phyloP scores from a whole-genome alignment of 1,140 invertebrate species.

The Ericerus pela region DNA sequence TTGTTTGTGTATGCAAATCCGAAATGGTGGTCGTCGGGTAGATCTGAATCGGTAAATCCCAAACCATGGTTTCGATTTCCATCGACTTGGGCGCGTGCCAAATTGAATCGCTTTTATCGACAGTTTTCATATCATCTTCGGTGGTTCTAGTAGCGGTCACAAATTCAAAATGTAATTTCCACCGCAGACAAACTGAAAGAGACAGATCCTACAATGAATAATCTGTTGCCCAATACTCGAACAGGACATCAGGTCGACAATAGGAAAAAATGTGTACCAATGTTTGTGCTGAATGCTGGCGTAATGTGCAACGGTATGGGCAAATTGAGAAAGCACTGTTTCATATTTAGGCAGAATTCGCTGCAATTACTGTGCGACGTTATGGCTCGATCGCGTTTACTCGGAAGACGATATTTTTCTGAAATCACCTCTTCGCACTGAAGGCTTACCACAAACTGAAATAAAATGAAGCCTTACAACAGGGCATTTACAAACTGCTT shows the following conservation, averaged over 20 bases:
- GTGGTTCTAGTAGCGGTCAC: conserved; percentile 47
- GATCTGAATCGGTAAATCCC: conserved; percentile 87
- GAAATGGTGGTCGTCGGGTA: conserved; percentile 71
- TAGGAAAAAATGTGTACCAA: conserved; percentile 38
- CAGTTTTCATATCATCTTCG: conserved; percentile 10
- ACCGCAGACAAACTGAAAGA: conserved; percentile 62
- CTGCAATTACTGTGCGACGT: conserved; percentile 71
- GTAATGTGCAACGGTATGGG: conserved; percentile 88
- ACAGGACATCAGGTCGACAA: background rate
- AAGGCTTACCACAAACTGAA: conserved; percentile 55
- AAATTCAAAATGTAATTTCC: conserved; percentile 94
- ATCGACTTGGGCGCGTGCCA: conserved; percentile 73
- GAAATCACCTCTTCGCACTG: conserved; percentile 79
- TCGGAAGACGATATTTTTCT: conserved; percentile 40
- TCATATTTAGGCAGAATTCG: conserved; percentile 76
- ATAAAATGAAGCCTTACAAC: too few relatives aligned
- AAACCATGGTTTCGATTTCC: conserved; percentile 93
- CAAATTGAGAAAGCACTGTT: conserved; percentile 75
- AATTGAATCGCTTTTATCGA: conserved; percentile 16
- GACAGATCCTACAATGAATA: conserved; percentile 13
- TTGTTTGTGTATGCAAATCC: conserved; percentile 17
- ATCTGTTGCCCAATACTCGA: background rate
- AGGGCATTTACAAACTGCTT: too few relatives aligned
- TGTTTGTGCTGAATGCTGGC: conserved; percentile 75
- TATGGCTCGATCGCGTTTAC: conserved; percentile 34